Percentiles rank a stretch among this genome's conserved stretches.
These are phyloP conservation scores for Otolemur garnettii DNA, from an alignment of 2,113 vertebrate genomes.

Conservation along the genomic window DNA sequence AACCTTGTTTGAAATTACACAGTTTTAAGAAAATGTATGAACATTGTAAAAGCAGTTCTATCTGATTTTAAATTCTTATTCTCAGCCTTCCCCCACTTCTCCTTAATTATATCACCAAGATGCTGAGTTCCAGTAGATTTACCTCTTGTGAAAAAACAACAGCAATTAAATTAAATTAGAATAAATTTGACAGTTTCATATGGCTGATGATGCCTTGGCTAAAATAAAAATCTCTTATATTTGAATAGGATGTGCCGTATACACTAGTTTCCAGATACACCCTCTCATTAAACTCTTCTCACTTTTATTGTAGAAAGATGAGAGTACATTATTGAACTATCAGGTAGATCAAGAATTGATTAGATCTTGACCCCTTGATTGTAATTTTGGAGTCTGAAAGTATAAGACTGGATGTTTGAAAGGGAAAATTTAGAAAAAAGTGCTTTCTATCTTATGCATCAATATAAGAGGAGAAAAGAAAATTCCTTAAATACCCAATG, in stretches of 20 bases:
- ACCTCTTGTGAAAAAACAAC: neutral
- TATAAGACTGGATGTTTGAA: neutral
- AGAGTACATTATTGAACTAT: neutral
- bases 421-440: neutral
- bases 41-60: neutral
- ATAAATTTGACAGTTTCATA: conserved; percentile 21
- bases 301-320: neutral
- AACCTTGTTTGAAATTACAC: conserved; percentile 29
- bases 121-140: neutral
- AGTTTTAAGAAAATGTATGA: neutral
- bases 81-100: neutral
- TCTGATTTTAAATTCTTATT: conserved; percentile 18
- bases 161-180: neutral
- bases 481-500: neutral
- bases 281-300: neutral
- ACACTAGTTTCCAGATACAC: neutral
- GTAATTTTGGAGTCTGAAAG: neutral
- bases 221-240: neutral
- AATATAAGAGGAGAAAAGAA: conserved; percentile 5
- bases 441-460: neutral
- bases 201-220: neutral
- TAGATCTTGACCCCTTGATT: neutral
- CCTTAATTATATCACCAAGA: neutral
- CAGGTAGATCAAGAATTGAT: neutral
- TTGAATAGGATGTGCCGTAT: neutral